Evolutionary conservation across 2,888 invertebrate genomes (phyloP), one percentile per base, ranked within the genome.

Genomic region (Bugulina stolonifera): DNA sequence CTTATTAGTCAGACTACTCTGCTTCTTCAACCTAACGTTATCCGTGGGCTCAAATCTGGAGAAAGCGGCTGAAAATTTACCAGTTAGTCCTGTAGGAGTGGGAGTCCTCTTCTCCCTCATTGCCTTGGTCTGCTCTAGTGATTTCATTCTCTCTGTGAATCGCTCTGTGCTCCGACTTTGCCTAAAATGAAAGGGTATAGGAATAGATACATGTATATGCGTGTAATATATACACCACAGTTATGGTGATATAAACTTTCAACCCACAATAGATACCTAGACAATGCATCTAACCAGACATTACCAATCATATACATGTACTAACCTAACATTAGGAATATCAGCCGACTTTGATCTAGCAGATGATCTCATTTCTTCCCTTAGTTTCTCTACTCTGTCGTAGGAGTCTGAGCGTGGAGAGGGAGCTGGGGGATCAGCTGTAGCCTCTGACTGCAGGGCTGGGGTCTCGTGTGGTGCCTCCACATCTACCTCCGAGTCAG

Each of bases 41-140:
- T 64, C 64, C 3, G 64, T 32, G 5, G 43, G 43, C 32, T 64
- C 64, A 64, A 64, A 64, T 32, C 32, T 64, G 10, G 64, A 64
- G n/a, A 64, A 64, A 27, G 27, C 64, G 14, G 64, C 29, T 18
- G 64, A 64, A 32, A 64, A 64, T 32, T 64, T 64, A 3, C 64
- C 64, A 64, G 29, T 18, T 3, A 64, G 64, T 32, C 64, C 64
- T 14, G 64, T 14, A 10, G 64, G 64, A 34, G 64, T 34, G 32
- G 34, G 64, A 64, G 64, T 64, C 32, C 27, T 64, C 64, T 32
- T 64, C 64, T 64, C 64, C 27, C 64, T 64, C 64, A 64, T 32
- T 10, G 64, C 64, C 34, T 64, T 64, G 2, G 64, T 25, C 32
- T 32, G 22, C 34, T 64, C 64, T 10, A 64, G 27, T 64, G 64